Percentiles rank a stretch among this genome's conserved stretches.
Evolutionary conservation across 2,113 vertebrate genomes (phyloP).

Genomic region (Tyrannus savana): DNA sequence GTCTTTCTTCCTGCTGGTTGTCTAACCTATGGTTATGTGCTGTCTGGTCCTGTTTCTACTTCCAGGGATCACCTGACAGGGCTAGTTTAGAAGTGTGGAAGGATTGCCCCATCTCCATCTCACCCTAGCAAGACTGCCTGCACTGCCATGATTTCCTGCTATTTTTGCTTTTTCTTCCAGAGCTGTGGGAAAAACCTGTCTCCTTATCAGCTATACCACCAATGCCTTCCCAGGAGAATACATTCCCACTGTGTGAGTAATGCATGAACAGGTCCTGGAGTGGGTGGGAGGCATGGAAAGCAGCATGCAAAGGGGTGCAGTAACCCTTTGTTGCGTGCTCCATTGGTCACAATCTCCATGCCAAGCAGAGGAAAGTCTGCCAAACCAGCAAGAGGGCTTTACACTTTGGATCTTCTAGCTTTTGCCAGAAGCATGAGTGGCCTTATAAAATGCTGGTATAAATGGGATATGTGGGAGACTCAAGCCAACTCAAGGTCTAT

Average conservation of each 20-base stretch:
- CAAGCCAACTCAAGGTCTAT: not conserved
- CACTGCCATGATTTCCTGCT: not conserved
- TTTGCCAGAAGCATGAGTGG: not conserved
- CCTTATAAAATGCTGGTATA: not conserved
- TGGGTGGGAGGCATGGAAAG: not conserved
- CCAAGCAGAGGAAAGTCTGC: not conserved
- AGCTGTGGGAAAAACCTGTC: constrained; percentile 97
- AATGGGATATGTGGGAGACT: not conserved
- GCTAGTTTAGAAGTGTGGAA: not conserved
- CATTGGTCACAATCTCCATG: not conserved
- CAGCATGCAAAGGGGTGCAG: not conserved
- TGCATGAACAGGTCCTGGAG: not conserved
- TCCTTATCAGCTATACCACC: constrained; percentile 98
- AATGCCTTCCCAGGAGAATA: constrained; percentile 98
- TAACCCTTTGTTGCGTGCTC: not conserved
- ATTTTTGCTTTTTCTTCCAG: constrained; percentile 72
- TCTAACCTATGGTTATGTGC: not conserved
- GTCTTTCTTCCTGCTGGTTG: not conserved
- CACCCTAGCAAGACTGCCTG: not conserved
- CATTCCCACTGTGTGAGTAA: constrained; percentile 97
- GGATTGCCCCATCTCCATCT: not conserved
- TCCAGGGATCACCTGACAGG: not conserved
- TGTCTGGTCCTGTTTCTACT: not conserved
- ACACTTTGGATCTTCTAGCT: not conserved
- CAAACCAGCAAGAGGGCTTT: not conserved